Conservation (phyloP, 1,140 invertebrate species). For the Anastrepha obliqua region DNA sequence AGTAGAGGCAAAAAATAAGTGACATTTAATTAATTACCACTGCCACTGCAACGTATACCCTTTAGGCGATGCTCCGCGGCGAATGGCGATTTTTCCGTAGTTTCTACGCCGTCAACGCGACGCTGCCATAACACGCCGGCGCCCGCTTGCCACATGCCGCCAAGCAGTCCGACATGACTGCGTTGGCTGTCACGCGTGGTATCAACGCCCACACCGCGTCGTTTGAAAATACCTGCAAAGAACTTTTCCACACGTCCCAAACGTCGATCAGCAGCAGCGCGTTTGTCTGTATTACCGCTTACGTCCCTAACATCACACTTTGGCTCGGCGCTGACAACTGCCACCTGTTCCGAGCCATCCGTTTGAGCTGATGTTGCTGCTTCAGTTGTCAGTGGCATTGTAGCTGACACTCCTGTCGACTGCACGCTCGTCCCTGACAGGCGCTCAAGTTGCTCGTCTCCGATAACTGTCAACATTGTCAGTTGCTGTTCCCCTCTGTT, state of each 20-base stretch:
- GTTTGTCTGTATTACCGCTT: slow-evolving; percentile 5
- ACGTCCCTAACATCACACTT: not conserved
- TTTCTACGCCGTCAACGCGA: not conserved
- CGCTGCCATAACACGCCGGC: slow-evolving; percentile 62
- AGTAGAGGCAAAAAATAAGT: slow-evolving; percentile 17
- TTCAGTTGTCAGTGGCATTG: not conserved
- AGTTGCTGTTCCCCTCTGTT: slow-evolving; percentile 8
- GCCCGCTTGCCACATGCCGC: slow-evolving; percentile 54
- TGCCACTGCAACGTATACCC: slow-evolving; percentile 72
- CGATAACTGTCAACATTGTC: not conserved
- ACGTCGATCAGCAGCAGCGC: not conserved
- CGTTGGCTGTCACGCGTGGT: slow-evolving; percentile 67
- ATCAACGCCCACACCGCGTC: slow-evolving; percentile 57
- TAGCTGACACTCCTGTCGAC: too few relatives aligned
- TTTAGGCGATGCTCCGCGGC: slow-evolving; percentile 68
- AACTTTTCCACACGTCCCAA: slow-evolving; percentile 60
- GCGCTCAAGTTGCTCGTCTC: not conserved
- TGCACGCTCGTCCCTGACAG: not conserved
- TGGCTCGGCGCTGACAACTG: not conserved
- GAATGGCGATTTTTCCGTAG: slow-evolving; percentile 59
- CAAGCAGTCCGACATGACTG: slow-evolving; percentile 68
- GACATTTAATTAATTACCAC: slow-evolving; percentile 63
- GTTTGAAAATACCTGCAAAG: slow-evolving; percentile 62
- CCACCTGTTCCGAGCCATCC: not conserved
- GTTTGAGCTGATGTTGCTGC: not conserved